Evolutionary conservation across 2,797 vertebrate genomes (phyloP).

Genomic region (Steatocranus sp.): DNA sequence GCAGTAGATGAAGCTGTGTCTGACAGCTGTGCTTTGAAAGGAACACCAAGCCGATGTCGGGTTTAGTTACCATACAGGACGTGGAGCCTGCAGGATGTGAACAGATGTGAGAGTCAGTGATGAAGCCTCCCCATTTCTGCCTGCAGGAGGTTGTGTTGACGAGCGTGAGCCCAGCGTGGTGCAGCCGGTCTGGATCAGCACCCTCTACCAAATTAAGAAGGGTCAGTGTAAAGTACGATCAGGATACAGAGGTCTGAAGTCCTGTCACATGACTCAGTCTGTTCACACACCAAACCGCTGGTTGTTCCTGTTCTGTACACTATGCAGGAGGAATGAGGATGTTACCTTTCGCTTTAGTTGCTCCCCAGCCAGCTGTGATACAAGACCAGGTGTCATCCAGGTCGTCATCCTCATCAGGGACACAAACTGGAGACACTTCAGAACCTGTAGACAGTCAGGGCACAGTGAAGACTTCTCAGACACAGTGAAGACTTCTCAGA

Average conservation of each 20-base stretch:
- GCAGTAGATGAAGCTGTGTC: background rate
- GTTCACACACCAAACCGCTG: background rate
- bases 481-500: background rate
- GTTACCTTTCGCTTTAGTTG: slow-evolving; percentile 24
- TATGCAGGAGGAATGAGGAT: background rate
- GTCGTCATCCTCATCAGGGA: slow-evolving; percentile 54
- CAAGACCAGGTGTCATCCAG: slow-evolving; percentile 57
- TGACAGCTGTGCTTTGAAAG: background rate
- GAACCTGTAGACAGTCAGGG: slow-evolving; percentile 28
- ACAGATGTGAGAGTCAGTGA: slow-evolving; percentile 50
- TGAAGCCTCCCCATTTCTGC: slow-evolving; percentile 41
- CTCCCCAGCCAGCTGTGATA: slow-evolving; percentile 66
- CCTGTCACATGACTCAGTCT: background rate
- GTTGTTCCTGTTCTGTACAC: background rate
- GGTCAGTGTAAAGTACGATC: background rate
- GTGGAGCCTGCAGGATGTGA: slow-evolving; percentile 51
- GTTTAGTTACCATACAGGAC: slow-evolving; percentile 65
- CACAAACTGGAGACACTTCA: slow-evolving; percentile 50
- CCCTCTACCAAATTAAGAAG: slow-evolving; percentile 1
- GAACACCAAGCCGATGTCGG: background rate
- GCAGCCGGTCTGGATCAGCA: slow-evolving; percentile 29
- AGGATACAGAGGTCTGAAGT: background rate
- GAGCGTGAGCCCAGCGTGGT: slow-evolving; percentile 45
- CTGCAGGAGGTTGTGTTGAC: slow-evolving; percentile 44
- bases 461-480: background rate